Percentiles rank a stretch among this genome's conserved stretches.
These are phyloP conservation scores for Diploptera punctata DNA, from an alignment of 2,888 invertebrate genomes.

Conservation along the genomic window DNA sequence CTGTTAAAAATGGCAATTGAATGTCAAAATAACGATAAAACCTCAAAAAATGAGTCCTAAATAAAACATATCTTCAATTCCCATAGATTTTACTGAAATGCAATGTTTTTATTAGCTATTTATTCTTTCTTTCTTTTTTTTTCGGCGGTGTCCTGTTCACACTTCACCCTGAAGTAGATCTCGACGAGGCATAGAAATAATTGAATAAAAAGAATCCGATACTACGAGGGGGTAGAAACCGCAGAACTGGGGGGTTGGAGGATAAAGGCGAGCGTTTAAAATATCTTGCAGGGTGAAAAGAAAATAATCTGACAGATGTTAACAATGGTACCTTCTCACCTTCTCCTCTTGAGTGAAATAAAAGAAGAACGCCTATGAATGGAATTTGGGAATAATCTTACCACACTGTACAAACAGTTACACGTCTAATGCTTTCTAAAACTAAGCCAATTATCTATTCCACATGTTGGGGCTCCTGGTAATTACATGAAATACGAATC, in stretches of 20 bases:
- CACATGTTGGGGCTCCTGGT: too few species aligned
- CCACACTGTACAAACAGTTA: background rate
- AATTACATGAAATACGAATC: too few species aligned
- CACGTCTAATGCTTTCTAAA: background rate
- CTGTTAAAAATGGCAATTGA: conserved; percentile 17
- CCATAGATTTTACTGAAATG: too few species aligned
- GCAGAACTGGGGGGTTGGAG: background rate
- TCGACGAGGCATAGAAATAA: conserved; percentile 14
- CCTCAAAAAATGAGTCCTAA: background rate
- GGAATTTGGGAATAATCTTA: background rate
- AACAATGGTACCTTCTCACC: conserved; percentile 3
- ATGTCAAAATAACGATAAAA: conserved; percentile 12
- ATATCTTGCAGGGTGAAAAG: background rate
- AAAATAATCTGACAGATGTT: conserved; percentile 15
- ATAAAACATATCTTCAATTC: too few species aligned
- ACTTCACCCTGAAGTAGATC: background rate
- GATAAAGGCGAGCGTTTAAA: conserved; percentile 1
- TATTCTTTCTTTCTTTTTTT: background rate
- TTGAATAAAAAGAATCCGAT: conserved; percentile 11
- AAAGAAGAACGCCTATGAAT: conserved; percentile 7
- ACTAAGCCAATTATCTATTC: too few species aligned
- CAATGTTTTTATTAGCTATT: background rate
- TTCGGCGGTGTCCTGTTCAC: background rate
- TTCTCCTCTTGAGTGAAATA: background rate
- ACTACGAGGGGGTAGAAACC: background rate